Evolutionary conservation across 2,888 invertebrate species (phyloP).

Genomic region (Belgica antarctica): DNA sequence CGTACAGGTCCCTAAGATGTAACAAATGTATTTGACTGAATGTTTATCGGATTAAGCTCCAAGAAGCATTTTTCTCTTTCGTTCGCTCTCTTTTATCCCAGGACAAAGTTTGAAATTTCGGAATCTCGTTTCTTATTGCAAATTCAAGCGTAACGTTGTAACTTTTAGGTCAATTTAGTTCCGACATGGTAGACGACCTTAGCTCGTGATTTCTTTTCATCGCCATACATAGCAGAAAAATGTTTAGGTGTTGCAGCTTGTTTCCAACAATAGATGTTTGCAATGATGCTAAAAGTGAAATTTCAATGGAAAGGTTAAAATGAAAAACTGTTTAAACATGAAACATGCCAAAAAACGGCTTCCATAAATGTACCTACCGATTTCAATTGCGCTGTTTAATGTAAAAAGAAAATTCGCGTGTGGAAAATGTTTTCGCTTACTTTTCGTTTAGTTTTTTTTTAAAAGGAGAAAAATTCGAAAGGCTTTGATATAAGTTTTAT

Average conservation of each 20-base stretch:
- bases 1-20: no score
- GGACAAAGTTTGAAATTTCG: background rate
- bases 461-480: background rate
- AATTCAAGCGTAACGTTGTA: background rate
- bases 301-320: no score
- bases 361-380: constrained; percentile 21
- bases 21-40: no score
- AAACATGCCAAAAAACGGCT: constrained; percentile 24
- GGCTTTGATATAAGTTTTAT: background rate
- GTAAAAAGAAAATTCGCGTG: background rate
- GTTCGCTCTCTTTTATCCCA: no score
- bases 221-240: background rate
- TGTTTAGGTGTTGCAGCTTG: constrained; percentile 2
- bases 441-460: background rate
- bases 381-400: constrained; percentile 1
- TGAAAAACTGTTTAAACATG: no score
- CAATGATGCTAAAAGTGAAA: background rate
- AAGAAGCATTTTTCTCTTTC: no score
- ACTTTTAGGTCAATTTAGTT: constrained; percentile 4
- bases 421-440: background rate
- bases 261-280: constrained; percentile 20
- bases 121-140: no score
- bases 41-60: no score
- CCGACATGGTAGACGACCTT: constrained; percentile 6
- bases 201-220: background rate